A percentile compares a stretch with the other conserved stretches of the same genome.
Conservation (phyloP, 2,113 vertebrate genomes). For the Psilopogon haemacephalus region DNA sequence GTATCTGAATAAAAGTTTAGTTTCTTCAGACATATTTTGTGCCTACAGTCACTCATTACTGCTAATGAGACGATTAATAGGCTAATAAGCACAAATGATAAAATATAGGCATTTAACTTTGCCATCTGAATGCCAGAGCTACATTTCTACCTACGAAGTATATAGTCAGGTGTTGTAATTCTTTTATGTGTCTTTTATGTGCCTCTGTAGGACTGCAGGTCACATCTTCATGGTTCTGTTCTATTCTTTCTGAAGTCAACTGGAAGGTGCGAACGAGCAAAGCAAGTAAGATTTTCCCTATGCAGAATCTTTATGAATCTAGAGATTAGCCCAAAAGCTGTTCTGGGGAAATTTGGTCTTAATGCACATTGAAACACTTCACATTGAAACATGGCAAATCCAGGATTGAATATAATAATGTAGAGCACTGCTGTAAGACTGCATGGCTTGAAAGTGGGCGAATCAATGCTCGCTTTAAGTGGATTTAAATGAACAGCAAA, state of each 20-base stretch:
- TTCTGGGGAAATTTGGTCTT: background rate
- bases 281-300: background rate
- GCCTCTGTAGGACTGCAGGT: background rate
- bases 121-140: background rate
- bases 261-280: background rate
- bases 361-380: background rate
- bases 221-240: background rate
- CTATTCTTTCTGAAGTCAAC: background rate
- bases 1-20: constrained; percentile 20
- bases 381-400: background rate
- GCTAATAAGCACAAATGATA: background rate
- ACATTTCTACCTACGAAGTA: background rate
- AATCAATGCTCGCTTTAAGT: background rate
- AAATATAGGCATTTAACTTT: background rate
- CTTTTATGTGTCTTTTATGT: background rate
- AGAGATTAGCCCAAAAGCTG: background rate
- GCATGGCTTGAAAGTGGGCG: background rate
- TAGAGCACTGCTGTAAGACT: background rate
- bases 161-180: background rate
- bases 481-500: constrained; percentile 27
- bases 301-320: background rate
- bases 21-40: constrained; percentile 14
- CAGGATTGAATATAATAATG: background rate
- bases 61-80: constrained; percentile 4
- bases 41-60: background rate